These are phyloP conservation scores for Cyanoliseus patagonus DNA, from an alignment of 2,113 vertebrate genomes.

Conservation along the genomic window DNA sequence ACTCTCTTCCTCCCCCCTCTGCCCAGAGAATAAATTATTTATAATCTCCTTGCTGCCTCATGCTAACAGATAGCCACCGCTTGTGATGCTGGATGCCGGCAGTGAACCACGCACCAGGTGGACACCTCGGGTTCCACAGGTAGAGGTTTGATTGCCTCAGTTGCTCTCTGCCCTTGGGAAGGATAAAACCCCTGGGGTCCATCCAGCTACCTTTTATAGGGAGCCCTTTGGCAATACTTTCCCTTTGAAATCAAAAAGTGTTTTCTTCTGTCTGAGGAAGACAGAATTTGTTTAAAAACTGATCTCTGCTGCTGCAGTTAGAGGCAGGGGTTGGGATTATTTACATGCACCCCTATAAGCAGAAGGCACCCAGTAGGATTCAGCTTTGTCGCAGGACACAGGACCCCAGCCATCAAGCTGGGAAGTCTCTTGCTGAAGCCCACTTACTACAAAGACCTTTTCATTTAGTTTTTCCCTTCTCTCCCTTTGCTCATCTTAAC, in stretches of 20 bases:
- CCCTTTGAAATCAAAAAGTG: neutral
- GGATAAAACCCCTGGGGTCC: accelerated
- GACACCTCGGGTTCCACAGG: neutral
- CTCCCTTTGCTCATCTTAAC: neutral
- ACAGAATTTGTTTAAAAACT: neutral
- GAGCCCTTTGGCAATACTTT: accelerated
- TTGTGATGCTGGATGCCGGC: neutral
- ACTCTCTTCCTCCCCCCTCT: neutral
- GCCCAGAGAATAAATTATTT: slow-evolving; percentile 42
- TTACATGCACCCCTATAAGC: accelerated
- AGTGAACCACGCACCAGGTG: neutral
- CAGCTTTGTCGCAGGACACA: neutral
- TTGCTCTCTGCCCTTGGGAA: neutral
- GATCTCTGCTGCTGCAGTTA: neutral
- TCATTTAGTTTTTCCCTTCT: neutral
- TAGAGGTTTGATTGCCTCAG: neutral
- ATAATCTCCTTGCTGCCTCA: neutral
- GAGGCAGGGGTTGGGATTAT: neutral
- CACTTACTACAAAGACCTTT: slow-evolving; percentile 7
- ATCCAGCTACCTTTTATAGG: accelerated
- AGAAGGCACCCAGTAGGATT: neutral
- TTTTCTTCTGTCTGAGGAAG: neutral
- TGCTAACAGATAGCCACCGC: accelerated
- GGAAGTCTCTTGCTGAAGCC: neutral
- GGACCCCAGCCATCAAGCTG: neutral